Percentiles rank a stretch among this genome's conserved stretches.
phyloP scores from a whole-genome alignment of 2,113 vertebrate species.

The Pomatorhinus ruficollis region DNA sequence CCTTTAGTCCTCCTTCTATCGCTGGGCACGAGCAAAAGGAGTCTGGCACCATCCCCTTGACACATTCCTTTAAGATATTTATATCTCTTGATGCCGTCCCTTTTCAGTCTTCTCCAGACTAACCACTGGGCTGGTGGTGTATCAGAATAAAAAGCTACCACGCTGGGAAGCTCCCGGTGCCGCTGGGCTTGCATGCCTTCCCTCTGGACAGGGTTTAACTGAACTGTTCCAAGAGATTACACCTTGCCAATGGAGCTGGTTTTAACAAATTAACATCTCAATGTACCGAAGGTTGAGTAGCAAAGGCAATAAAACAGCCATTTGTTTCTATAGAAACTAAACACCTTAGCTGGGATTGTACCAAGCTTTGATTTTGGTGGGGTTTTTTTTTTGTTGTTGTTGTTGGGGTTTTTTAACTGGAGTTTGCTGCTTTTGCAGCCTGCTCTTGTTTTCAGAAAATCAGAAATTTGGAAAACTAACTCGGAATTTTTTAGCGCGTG shows the following conservation, averaged over 20 bases:
- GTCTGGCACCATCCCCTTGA: neutral
- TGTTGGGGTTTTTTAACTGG: neutral
- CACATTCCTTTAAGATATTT: neutral
- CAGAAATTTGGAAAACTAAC: neutral
- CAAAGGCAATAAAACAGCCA: neutral
- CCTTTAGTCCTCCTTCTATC: neutral
- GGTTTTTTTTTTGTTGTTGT: too few relatives aligned
- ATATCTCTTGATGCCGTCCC: neutral
- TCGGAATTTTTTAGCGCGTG: neutral
- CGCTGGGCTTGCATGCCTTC: accelerated
- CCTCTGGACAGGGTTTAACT: neutral
- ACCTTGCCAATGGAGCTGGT: neutral
- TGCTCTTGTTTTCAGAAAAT: neutral
- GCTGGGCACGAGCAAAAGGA: neutral
- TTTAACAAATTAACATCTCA: neutral
- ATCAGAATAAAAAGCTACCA: neutral
- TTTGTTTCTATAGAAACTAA: slow-evolving; percentile 9
- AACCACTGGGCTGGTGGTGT: neutral
- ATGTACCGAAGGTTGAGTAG: neutral
- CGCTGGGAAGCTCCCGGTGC: accelerated
- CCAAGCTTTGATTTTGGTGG: neutral
- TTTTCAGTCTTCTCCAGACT: neutral
- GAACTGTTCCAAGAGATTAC: neutral
- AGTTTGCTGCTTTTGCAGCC: neutral
- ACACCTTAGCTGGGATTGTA: neutral